phyloP scores from a whole-genome alignment of 2,797 vertebrate species.

The Pseudochromis fuscus region DNA sequence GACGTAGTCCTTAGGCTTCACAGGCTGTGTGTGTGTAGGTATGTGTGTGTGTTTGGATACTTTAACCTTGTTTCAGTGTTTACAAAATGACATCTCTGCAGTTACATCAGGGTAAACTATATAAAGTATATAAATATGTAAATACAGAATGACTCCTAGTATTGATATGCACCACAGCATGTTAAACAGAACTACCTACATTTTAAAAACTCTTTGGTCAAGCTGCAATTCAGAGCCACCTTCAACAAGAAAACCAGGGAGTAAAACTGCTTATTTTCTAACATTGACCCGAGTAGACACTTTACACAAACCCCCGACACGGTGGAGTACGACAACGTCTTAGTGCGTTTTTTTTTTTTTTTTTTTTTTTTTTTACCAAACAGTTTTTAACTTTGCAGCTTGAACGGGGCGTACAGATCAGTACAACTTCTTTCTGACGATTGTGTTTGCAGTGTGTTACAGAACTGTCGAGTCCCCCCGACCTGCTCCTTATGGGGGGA shows the following conservation, averaged over 20 bases:
- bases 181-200: constrained; percentile 58
- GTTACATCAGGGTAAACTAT: constrained; percentile 79
- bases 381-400: constrained; percentile 51
- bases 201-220: constrained; percentile 54
- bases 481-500: constrained; percentile 49
- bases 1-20: constrained; percentile 64
- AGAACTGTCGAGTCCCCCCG: constrained; percentile 59
- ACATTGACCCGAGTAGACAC: constrained; percentile 35
- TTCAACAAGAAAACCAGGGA: constrained; percentile 15
- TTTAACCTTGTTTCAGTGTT: constrained; percentile 65
- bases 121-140: constrained; percentile 81
- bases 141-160: constrained; percentile 57
- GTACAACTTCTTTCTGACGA: constrained; percentile 64
- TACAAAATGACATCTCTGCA: constrained; percentile 71
- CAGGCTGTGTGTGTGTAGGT: constrained; percentile 62
- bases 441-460: constrained; percentile 84
- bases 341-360: not conserved
- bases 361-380: not conserved
- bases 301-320: constrained; percentile 44
- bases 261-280: constrained; percentile 37
- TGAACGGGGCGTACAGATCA: constrained; percentile 46
- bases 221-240: constrained; percentile 48
- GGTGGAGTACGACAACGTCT: constrained; percentile 16
- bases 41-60: constrained; percentile 33
- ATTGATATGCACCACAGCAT: constrained; percentile 50